Evolutionary conservation across 2,113 vertebrate species (phyloP).

Genomic region (Percopsis transmontana): DNA sequence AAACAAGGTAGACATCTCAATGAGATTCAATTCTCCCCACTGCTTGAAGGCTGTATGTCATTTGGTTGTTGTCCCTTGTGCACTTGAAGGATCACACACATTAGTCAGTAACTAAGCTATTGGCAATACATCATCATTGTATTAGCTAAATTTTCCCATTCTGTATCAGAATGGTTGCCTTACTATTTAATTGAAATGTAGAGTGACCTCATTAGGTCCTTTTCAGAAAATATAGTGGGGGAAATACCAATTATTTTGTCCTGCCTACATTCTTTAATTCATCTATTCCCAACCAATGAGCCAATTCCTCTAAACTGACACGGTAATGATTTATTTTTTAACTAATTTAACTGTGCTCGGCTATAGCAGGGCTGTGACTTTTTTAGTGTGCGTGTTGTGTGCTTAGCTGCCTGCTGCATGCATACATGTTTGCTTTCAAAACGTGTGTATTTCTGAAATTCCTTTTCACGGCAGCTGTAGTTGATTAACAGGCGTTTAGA

Average conservation of each 20-base stretch:
- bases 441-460: constrained; percentile 36
- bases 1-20: too few species aligned
- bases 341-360: neutral
- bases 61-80: neutral
- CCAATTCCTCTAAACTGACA: constrained; percentile 3
- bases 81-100: neutral
- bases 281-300: constrained; percentile 10
- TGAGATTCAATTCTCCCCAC: too few species aligned
- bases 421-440: constrained; percentile 3
- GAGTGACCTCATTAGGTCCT: neutral
- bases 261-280: constrained; percentile 11
- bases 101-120: constrained; percentile 13
- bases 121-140: constrained; percentile 32
- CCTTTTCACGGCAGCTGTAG: constrained; percentile 56
- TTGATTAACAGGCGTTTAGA: constrained; percentile 54
- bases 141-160: constrained; percentile 38
- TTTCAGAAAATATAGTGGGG: constrained; percentile 31
- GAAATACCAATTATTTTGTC: constrained; percentile 1
- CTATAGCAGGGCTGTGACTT: too few species aligned
- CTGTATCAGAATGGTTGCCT: constrained; percentile 28
- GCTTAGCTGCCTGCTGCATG: constrained; percentile 4
- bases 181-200: constrained; percentile 27
- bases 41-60: too few species aligned
- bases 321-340: neutral
- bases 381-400: constrained; percentile 2